phyloP scores from a whole-genome alignment of 2,113 vertebrate species.

The Potamarius usumacintae region DNA sequence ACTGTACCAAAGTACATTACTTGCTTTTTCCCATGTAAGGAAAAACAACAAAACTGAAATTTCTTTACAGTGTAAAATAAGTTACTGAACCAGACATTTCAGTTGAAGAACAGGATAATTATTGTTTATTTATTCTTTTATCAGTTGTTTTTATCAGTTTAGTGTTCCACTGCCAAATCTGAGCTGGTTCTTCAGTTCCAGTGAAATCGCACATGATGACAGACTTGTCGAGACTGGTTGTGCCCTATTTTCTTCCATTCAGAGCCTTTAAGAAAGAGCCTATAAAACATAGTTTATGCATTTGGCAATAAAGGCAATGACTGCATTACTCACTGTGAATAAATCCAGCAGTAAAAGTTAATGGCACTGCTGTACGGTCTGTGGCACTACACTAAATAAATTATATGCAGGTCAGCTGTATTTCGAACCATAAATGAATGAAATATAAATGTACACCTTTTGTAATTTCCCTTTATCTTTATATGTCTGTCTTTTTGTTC shows the following conservation, averaged over 20 bases:
- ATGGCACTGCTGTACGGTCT: neutral
- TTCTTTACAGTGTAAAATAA: neutral
- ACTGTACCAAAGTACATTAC: neutral
- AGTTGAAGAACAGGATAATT: neutral
- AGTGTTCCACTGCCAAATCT: neutral
- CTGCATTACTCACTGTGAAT: constrained; percentile 25
- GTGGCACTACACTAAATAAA: neutral
- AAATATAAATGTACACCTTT: neutral
- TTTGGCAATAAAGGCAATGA: constrained; percentile 28
- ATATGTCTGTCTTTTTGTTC: constrained; percentile 42
- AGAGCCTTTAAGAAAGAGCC: constrained; percentile 13
- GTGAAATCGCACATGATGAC: neutral
- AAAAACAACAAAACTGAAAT: neutral
- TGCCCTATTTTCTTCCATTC: constrained; percentile 7
- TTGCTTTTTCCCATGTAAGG: neutral
- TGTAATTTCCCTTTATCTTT: neutral
- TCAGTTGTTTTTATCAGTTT: constrained; percentile 21
- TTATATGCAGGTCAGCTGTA: neutral
- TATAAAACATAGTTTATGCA: constrained; percentile 19
- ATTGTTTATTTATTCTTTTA: neutral
- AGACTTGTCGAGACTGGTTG: constrained; percentile 30
- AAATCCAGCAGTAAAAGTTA: constrained; percentile 27
- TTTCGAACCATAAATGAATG: neutral
- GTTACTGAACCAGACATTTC: neutral
- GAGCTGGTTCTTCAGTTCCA: constrained; percentile 13